Conservation (phyloP, 1,140 invertebrate genomes). For the Cylas formicarius region DNA sequence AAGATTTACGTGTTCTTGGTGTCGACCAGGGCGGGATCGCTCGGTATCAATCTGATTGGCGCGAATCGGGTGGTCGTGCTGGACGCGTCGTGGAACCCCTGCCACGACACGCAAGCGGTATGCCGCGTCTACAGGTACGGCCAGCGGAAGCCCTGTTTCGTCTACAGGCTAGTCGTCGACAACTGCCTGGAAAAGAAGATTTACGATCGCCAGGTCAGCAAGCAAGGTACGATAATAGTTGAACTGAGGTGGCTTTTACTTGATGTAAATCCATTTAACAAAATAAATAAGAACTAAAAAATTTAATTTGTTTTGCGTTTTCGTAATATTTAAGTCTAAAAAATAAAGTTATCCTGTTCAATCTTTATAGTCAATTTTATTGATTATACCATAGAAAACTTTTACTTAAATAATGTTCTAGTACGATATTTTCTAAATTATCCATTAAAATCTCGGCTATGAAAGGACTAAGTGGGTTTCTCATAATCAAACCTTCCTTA, state of each 20-base stretch:
- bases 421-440: too few species aligned
- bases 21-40: conserved; percentile 93
- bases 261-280: too few species aligned
- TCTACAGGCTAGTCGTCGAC: conserved; percentile 94
- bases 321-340: too few species aligned
- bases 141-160: conserved; percentile 88
- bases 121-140: conserved; percentile 97
- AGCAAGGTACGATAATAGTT: conserved; percentile 59
- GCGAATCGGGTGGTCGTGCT: conserved; percentile 96
- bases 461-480: too few species aligned
- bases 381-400: too few species aligned
- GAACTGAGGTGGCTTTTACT: background rate
- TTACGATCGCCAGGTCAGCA: conserved; percentile 96
- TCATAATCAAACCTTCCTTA: too few species aligned
- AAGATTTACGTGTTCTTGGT: conserved; percentile 88
- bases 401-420: too few species aligned
- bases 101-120: conserved; percentile 97
- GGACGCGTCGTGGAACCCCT: conserved; percentile 99
- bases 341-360: too few species aligned
- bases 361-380: too few species aligned
- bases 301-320: too few species aligned
- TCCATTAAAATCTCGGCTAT: too few species aligned
- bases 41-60: conserved; percentile 96
- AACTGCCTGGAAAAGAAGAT: conserved; percentile 97
- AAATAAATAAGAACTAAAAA: too few species aligned